These are phyloP conservation scores for Nasonia giraulti DNA, from an alignment of 1,140 invertebrate species.

Conservation along the genomic window DNA sequence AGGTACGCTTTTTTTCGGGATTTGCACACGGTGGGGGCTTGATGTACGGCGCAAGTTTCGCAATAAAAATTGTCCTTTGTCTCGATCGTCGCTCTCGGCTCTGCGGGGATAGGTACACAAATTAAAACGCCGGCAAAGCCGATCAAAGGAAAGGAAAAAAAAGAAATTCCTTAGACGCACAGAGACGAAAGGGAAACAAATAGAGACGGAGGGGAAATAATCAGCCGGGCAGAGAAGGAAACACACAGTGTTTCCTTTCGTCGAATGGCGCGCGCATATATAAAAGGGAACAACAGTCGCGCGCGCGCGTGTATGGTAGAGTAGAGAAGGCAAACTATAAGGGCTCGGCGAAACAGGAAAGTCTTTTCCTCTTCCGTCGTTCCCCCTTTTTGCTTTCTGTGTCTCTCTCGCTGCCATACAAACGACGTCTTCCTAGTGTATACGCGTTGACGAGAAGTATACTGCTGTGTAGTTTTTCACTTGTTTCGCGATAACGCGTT, in stretches of 20 bases:
- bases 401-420: background rate
- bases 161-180: slow-evolving; percentile 13
- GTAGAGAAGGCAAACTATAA: slow-evolving; percentile 23
- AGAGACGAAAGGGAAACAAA: slow-evolving; percentile 10
- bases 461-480: background rate
- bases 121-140: slow-evolving; percentile 1
- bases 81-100: no score
- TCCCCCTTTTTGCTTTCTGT: slow-evolving; percentile 1
- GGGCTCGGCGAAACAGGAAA: slow-evolving; percentile 25
- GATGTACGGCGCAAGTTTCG: background rate
- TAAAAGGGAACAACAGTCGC: background rate
- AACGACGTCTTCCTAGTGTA: background rate
- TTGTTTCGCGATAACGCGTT: background rate
- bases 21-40: no score
- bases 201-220: slow-evolving; percentile 2
- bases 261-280: slow-evolving; percentile 19
- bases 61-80: background rate
- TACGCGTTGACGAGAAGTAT: background rate
- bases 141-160: background rate
- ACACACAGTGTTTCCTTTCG: background rate
- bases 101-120: background rate
- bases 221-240: background rate
- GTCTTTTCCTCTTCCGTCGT: slow-evolving; percentile 31
- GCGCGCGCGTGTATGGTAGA: background rate
- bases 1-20: background rate